Percentiles rank a stretch among this genome's conserved stretches.
phyloP scores from a whole-genome alignment of 2,113 vertebrate genomes.

The Tyrannus savana region DNA sequence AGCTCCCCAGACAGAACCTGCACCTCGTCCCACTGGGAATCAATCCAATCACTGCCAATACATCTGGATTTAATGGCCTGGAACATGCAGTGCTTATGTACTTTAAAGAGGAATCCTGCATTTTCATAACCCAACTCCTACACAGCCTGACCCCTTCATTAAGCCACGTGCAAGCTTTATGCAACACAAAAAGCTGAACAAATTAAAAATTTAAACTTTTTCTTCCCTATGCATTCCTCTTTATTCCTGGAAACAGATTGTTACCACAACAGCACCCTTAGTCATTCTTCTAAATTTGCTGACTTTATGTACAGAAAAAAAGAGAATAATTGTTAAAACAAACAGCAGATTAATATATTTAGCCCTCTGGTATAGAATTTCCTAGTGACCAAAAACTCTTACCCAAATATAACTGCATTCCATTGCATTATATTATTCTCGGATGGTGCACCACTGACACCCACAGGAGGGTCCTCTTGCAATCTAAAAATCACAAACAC shows the following conservation, averaged over 20 bases:
- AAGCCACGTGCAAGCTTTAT: neutral
- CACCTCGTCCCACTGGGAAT: neutral
- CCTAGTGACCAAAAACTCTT: slow-evolving; percentile 62
- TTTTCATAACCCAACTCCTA: neutral
- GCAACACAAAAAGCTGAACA: neutral
- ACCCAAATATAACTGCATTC: slow-evolving; percentile 99
- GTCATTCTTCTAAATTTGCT: neutral
- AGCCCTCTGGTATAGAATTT: neutral
- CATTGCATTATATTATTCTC: slow-evolving; percentile 99
- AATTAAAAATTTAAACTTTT: neutral
- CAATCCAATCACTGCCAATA: neutral
- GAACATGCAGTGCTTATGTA: neutral
- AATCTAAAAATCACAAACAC: slow-evolving; percentile 79
- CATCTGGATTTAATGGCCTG: neutral
- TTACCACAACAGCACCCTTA: neutral
- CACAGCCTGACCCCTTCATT: neutral
- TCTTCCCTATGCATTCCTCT: neutral
- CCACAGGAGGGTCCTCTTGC: slow-evolving; percentile 98
- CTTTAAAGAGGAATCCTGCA: neutral
- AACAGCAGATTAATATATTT: neutral
- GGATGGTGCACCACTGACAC: slow-evolving; percentile 96
- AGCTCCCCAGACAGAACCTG: neutral
- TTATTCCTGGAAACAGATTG: neutral
- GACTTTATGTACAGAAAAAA: neutral
- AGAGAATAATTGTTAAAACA: neutral